These are phyloP conservation scores for Drosophila kambysellisi DNA, from an alignment of 2,888 invertebrate species.

Conservation along the genomic window DNA sequence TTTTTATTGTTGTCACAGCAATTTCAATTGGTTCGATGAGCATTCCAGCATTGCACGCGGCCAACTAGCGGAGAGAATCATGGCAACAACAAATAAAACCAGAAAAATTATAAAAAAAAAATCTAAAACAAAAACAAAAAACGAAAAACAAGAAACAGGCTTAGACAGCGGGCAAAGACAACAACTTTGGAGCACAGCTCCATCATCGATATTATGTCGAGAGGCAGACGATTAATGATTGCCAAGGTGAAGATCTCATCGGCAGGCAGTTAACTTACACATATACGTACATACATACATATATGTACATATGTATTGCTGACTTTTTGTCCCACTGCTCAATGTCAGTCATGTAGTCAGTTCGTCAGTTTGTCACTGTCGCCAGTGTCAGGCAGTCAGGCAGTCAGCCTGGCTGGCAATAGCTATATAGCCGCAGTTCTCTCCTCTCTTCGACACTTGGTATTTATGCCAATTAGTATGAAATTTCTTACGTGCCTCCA, in stretches of 20 bases:
- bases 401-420: slow-evolving; percentile 5
- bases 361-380: slow-evolving; percentile 66
- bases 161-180: slow-evolving; percentile 51
- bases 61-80: slow-evolving; percentile 65
- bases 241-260: slow-evolving; percentile 84
- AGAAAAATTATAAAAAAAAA: slow-evolving; percentile 33
- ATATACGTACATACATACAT: background rate
- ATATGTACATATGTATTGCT: slow-evolving; percentile 17
- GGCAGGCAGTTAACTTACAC: slow-evolving; percentile 51
- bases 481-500: slow-evolving; percentile 83
- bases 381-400: slow-evolving; percentile 45
- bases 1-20: slow-evolving; percentile 84
- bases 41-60: slow-evolving; percentile 81
- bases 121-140: slow-evolving; percentile 37
- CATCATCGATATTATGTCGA: slow-evolving; percentile 84
- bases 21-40: slow-evolving; percentile 84
- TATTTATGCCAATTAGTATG: slow-evolving; percentile 85
- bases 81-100: slow-evolving; percentile 32
- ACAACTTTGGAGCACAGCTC: slow-evolving; percentile 52
- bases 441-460: slow-evolving; percentile 82
- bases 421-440: slow-evolving; percentile 24
- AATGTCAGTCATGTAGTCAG: slow-evolving; percentile 72
- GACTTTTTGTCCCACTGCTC: slow-evolving; percentile 56
- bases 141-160: slow-evolving; percentile 48
- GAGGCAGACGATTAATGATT: slow-evolving; percentile 84